Base-by-base conservation (phyloP, 2,113 vertebrate species). In the Pelecanoides urinatrix region DNA sequence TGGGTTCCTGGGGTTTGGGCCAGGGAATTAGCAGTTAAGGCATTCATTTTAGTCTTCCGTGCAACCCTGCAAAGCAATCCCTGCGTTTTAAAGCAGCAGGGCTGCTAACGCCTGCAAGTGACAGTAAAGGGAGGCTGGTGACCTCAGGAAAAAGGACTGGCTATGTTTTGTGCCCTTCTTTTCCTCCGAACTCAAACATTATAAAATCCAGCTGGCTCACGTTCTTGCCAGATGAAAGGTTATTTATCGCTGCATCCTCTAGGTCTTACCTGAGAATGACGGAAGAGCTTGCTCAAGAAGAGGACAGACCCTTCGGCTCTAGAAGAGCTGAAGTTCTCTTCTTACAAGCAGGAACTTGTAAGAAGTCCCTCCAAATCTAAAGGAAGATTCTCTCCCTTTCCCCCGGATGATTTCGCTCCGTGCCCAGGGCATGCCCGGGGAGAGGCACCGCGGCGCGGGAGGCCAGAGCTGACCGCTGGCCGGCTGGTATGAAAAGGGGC, bases 401-500 rank as follows among this genome's bases (percentile, higher is more conserved):
- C 16, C 9, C 15, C 4, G 26, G 36, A 7, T 36, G 30, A 26
- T 42, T 44, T 45, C 3, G 5, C 34, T 25, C 40, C 4, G 63
- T 3, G 29, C 40, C 40, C 63, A 22, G 42, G 42, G 42, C 30
- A 3, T 34, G 59, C 47, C 22, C 10, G 22, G 19, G 67, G 38
- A 30, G 7, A 15, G 56, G 20, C 40, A 32, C 36, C 12, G 2
- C 0, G n/a, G n/a, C n/a, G n/a, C n/a, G n/a, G n/a, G n/a, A n/a
- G n/a, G n/a, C n/a, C n/a, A 13, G 32, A 13, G 8, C 32, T 17
- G 13, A 6, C 2, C 8, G 1, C 14, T 18, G 9, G 30, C 55
- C 42, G 83, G 12, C 17, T 14, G 13, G 18, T 19, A 2, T 49
- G 8, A 49, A 58, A 34, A 26, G 14, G 16, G 47, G 7, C 27